phyloP scores from a whole-genome alignment of 2,113 vertebrate species.

The Chaetorhynchus papuensis region DNA sequence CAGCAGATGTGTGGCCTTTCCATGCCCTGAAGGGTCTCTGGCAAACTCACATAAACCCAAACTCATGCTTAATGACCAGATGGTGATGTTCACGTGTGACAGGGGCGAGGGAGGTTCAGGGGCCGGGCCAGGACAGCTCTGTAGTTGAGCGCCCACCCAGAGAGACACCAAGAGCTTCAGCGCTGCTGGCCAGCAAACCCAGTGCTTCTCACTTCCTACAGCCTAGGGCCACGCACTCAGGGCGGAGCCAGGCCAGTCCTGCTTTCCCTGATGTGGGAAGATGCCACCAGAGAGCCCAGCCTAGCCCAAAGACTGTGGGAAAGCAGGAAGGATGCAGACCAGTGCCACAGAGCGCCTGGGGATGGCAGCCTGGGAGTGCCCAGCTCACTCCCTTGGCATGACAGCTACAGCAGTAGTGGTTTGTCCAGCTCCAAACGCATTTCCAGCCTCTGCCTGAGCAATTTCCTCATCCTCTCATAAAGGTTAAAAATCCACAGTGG shows the following conservation, averaged over 20 bases:
- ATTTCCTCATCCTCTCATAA: background rate
- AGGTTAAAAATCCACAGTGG: background rate
- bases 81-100: background rate
- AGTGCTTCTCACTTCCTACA: background rate
- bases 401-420: too few relatives aligned
- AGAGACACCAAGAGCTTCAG: background rate
- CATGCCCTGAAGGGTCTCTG: background rate
- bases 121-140: background rate
- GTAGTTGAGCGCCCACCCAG: background rate
- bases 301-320: background rate
- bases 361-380: background rate
- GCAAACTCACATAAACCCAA: background rate
- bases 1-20: background rate
- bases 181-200: accelerated
- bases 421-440: background rate
- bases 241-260: background rate
- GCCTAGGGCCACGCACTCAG: accelerated
- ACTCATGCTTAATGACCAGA: background rate
- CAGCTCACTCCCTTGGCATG: background rate
- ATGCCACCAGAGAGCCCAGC: background rate
- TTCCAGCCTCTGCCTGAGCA: background rate
- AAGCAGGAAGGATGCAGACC: background rate
- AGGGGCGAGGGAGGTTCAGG: background rate
- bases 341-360: accelerated
- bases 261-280: background rate